Conservation (phyloP, 2,888 invertebrate genomes). For the Nymphalis c-album region DNA sequence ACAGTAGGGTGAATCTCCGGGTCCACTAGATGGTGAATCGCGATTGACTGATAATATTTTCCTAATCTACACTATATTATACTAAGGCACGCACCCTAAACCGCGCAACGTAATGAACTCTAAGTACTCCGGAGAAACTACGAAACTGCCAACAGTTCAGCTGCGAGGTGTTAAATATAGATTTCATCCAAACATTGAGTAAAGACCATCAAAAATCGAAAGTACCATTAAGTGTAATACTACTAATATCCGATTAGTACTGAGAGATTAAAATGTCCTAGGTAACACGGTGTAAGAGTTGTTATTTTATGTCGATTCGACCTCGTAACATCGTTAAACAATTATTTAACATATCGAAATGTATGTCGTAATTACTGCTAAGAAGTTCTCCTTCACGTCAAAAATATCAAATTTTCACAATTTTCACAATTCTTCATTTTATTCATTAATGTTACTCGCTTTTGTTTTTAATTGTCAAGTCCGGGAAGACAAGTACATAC, state of each 20-base stretch:
- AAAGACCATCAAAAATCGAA: neutral
- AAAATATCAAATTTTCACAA: neutral
- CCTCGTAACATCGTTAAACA: neutral
- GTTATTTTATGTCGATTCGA: neutral
- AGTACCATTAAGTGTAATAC: neutral
- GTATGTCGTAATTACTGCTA: neutral
- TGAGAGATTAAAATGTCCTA: neutral
- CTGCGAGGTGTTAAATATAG: neutral
- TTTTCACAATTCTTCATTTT: neutral
- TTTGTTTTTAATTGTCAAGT: neutral
- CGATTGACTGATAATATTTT: slow-evolving; percentile 1
- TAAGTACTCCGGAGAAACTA: slow-evolving; percentile 15
- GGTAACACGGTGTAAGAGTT: neutral
- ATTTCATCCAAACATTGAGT: neutral
- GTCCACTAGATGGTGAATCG: slow-evolving; percentile 17
- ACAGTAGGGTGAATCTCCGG: slow-evolving; percentile 17
- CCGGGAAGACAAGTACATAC: slow-evolving; percentile 1
- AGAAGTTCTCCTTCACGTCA: neutral
- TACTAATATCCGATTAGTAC: neutral
- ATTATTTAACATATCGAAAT: too few species aligned
- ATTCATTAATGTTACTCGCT: neutral
- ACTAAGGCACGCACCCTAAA: slow-evolving; percentile 25
- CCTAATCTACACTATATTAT: slow-evolving; percentile 13
- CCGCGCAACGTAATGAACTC: neutral
- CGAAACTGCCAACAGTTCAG: neutral